Evolutionary conservation across 2,888 invertebrate genomes (phyloP), one percentile per base, ranked within the genome.

Genomic region (Euspilapteryx auroguttella): DNA sequence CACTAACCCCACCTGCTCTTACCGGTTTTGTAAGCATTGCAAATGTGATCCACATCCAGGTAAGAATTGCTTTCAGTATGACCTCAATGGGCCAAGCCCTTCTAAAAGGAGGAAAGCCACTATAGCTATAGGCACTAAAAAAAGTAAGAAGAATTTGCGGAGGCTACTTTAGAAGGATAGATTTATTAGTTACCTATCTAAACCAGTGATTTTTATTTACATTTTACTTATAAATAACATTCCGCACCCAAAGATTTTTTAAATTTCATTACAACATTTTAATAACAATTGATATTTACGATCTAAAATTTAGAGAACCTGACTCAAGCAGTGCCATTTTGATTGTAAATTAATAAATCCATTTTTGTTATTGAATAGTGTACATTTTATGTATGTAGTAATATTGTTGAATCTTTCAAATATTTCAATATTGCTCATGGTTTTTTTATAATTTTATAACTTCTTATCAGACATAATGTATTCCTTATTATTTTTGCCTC

Each of bases 11-110:
- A 58, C 59, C 39, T 79, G 79, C 52, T 47, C 64, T 24, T 71
- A 68, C 53, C 63, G 73, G 46, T 81, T 76, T 49, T 79, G 79
- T 49, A 68, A 57, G 38, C 58, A 61, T 46, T 80, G 76, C 44
- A 63, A 52, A 32, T 63, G 61, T 37, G 51, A 49, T 29, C 48
- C 64, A 37, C 75, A 73, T 42, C 57, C 64, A 41, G 58, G 59
- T 48, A 66, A 55, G 47, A 57, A 35, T 28, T 75, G 76, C 39
- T 47, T 54, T 35, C 58, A 55, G 37, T 69, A 66, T 42, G 69
- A 65, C 38, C 47, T 75, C 27, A 62, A 69, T 38, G 66, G 63
- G 21, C 68, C 73, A 22, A 77, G 77, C 41, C 77, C 77, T 11
- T 66, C 73, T n/a, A 77, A 76, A 40, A 53, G 69, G 39, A 66